A percentile compares a stretch with the other conserved stretches of the same genome.
Conservation (phyloP, 2,113 vertebrate species). For the Copsychus sechellarum region DNA sequence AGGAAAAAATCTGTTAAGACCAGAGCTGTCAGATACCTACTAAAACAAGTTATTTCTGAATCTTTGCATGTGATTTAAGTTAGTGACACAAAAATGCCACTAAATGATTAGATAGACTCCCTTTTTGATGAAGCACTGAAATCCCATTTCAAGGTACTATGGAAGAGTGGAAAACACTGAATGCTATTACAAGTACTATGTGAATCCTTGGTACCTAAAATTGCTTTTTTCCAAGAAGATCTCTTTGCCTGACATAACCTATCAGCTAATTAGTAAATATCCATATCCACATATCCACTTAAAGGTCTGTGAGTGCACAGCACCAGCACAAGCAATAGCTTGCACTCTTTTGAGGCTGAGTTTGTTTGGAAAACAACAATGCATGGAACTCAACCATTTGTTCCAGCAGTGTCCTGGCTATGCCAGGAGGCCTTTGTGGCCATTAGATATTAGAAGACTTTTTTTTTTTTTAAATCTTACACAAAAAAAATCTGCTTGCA, state of each 20-base stretch:
- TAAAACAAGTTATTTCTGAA: background rate
- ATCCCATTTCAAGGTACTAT: background rate
- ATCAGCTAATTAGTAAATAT: background rate
- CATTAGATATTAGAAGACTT: background rate
- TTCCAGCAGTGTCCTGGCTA: background rate
- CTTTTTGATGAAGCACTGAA: background rate
- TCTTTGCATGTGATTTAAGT: background rate
- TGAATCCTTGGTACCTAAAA: background rate
- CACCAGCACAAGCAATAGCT: background rate
- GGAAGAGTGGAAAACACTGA: background rate
- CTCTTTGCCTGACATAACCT: background rate
- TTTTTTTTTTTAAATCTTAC: background rate
- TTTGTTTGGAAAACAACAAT: background rate
- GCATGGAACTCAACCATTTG: background rate
- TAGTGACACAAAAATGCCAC: background rate
- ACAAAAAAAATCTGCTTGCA: background rate
- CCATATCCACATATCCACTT: background rate
- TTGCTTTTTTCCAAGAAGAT: background rate
- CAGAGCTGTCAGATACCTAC: background rate
- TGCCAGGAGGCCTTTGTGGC: background rate
- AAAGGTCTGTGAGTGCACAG: accelerated
- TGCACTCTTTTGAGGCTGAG: background rate
- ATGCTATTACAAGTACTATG: background rate
- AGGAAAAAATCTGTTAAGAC: background rate
- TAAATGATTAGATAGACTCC: background rate